Evolutionary conservation across 2,888 invertebrate species (phyloP).

Genomic region (Lymantria dispar): DNA sequence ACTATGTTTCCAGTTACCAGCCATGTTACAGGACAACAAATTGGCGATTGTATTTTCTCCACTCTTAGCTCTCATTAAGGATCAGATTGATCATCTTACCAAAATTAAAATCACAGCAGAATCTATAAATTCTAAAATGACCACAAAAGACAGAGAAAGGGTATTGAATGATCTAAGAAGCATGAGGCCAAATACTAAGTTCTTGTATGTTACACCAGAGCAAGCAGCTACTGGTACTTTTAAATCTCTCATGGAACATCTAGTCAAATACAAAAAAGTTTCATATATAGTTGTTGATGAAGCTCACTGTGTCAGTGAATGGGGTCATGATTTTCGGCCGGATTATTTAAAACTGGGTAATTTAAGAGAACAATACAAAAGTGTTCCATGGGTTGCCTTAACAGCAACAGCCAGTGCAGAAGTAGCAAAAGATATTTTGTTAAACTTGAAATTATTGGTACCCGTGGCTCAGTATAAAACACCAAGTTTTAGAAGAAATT

Average conservation of each 20-base stretch:
- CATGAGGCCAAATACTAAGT: constrained; percentile 88
- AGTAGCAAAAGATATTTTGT: constrained; percentile 92
- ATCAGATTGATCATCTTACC: constrained; percentile 94
- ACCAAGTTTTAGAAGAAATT: constrained; percentile 95
- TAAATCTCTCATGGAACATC: constrained; percentile 85
- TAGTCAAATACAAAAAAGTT: constrained; percentile 89
- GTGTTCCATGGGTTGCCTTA: constrained; percentile 93
- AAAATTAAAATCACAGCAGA: constrained; percentile 91
- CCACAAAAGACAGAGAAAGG: constrained; percentile 87
- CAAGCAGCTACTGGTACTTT: constrained; percentile 92
- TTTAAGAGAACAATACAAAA: constrained; percentile 79
- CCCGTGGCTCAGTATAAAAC: constrained; percentile 90
- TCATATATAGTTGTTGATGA: constrained; percentile 98
- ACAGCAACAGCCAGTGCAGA: constrained; percentile 95
- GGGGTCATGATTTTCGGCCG: constrained; percentile 99
- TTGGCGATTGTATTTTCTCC: constrained; percentile 98
- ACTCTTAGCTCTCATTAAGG: constrained; percentile 96
- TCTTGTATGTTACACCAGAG: constrained; percentile 98
- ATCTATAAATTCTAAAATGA: constrained; percentile 96
- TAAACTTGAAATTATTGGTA: constrained; percentile 86
- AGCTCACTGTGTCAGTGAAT: constrained; percentile 98
- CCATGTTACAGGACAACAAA: constrained; percentile 89
- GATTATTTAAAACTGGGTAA: constrained; percentile 95
- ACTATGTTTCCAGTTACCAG: constrained; percentile 97
- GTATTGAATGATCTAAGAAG: constrained; percentile 90